Evolutionary conservation across 2,113 vertebrate species (phyloP), one percentile per base, ranked within the genome.

Genomic region (Megaceryle torquata): DNA sequence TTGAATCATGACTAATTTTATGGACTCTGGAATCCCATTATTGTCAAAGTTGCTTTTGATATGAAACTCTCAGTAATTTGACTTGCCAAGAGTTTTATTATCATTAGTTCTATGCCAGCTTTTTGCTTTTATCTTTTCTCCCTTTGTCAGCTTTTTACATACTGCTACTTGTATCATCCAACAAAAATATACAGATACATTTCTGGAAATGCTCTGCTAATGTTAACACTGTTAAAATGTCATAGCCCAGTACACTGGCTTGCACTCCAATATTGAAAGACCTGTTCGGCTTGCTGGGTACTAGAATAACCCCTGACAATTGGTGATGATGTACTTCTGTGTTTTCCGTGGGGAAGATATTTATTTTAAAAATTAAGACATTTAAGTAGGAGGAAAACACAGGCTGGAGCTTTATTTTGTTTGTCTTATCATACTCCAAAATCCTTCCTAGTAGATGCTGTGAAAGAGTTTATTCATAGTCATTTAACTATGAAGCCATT

Each of bases 1-100:
- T 93, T 94, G 79, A 67, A 96, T 96, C 81, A 79, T 90, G 53
- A 94, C 72, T 95, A 89, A 97, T 95, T 97, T 97, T 97, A 96
- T 95, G 77, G 82, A 95, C 74, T 95, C 82, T 89, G 79, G 64
- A 87, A 97, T 95, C 80, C 69, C 68, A 95, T 97, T 97, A 95
- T 91, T 97, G 82, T 93, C 72, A 91, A 96, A 92, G 88, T 77
- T 96, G 71, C 43, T 97, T 95, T 93, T 91, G 54, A 95, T 78
- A 94, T 24, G 68, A 91, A 50, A 94, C 67, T 87, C 91, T 78
- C 17, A 81, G 56, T 81, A 96, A 82, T 95, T 85, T 63, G 44
- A 90, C 87, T 95, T 96, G 56, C 76, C 94, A 87, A 77, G 85
- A 92, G 77, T 94, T 96, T 96, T 95, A 80, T 96, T 91, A 86